Conservation (phyloP, 2,113 vertebrate genomes). For the Macrotis lagotis region DNA sequence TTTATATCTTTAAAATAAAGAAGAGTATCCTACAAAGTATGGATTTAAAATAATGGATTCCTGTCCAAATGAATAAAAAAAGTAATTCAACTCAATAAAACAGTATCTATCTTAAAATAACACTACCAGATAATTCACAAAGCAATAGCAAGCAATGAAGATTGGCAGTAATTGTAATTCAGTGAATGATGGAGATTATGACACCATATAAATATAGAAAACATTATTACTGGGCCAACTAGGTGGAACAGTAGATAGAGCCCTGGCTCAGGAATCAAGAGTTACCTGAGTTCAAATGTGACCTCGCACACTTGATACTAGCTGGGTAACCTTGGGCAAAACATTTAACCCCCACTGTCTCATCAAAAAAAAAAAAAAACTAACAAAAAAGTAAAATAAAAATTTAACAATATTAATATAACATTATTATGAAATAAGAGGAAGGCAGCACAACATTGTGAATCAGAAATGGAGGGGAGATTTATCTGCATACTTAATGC, state of each 20-base stretch:
- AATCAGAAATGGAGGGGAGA: slow-evolving; percentile 29
- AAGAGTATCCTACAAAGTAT: background rate
- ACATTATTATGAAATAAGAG: background rate
- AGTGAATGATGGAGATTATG: background rate
- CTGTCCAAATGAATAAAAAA: background rate
- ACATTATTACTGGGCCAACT: too few relatives aligned
- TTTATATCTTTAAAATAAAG: background rate
- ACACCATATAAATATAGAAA: background rate
- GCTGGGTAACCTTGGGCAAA: too few relatives aligned
- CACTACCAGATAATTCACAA: background rate
- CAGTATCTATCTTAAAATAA: background rate
- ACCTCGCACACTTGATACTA: too few relatives aligned
- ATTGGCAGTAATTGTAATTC: background rate
- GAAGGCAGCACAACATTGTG: background rate
- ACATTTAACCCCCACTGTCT: too few relatives aligned
- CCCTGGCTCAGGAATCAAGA: too few relatives aligned
- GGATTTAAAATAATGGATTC: background rate
- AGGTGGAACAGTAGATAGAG: too few relatives aligned
- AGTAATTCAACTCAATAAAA: background rate
- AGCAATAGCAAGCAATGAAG: background rate
- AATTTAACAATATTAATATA: too few relatives aligned
- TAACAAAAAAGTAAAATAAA: too few relatives aligned
- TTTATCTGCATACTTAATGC: slow-evolving; percentile 1
- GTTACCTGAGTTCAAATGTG: too few relatives aligned
- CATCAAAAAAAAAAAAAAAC: too few relatives aligned